A percentile compares a stretch with the other conserved stretches of the same genome.
Evolutionary conservation across 2,888 invertebrate genomes (phyloP).

Genomic region (Drosophila antonietae): DNA sequence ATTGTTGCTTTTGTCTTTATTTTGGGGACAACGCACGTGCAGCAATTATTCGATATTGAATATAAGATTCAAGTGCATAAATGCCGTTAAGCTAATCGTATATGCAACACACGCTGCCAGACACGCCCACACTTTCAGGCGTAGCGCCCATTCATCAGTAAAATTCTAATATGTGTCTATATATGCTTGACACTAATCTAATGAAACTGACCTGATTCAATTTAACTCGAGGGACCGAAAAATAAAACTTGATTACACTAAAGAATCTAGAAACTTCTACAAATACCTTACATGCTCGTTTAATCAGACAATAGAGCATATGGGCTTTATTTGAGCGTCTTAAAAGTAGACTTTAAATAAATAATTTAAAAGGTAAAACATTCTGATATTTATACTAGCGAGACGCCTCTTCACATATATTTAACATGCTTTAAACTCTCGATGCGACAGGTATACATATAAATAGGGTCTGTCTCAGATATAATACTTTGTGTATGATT

Average conservation of each 20-base stretch:
- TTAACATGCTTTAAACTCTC: neutral
- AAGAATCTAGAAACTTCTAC: constrained; percentile 9
- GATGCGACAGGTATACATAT: neutral
- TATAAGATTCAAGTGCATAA: constrained; percentile 38
- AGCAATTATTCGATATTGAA: constrained; percentile 33
- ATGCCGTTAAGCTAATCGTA: constrained; percentile 12
- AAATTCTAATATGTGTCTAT: neutral
- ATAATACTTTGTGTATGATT: constrained; percentile 23
- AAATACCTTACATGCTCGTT: neutral
- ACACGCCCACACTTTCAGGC: constrained; percentile 49
- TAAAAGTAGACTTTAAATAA: too few relatives aligned
- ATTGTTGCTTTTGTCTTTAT: constrained; percentile 6
- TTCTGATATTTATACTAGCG: too few relatives aligned
- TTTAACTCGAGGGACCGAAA: constrained; percentile 30
- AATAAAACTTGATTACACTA: constrained; percentile 1
- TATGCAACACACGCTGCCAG: constrained; percentile 20
- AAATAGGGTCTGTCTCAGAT: constrained; percentile 23
- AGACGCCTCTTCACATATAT: too few relatives aligned
- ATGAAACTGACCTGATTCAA: constrained; percentile 51
- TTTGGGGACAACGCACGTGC: constrained; percentile 39
- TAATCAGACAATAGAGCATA: neutral
- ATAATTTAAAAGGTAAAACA: too few relatives aligned
- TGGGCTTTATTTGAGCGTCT: neutral
- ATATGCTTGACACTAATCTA: constrained; percentile 35
- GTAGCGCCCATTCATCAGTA: constrained; percentile 17